Conservation (phyloP, 2,797 vertebrate genomes). For the Serranus cabrilla region DNA sequence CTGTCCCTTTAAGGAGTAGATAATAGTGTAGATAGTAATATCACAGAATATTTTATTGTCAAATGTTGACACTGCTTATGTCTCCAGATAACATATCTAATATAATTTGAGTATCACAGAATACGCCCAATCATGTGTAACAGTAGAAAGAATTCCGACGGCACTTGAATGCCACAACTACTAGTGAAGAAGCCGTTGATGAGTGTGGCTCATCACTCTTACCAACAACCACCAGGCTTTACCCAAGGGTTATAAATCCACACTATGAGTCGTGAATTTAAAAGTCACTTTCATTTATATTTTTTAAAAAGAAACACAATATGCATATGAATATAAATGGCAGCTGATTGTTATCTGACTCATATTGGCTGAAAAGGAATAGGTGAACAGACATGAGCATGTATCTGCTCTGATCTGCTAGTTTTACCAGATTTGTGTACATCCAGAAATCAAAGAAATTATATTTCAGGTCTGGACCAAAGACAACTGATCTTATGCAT, state of each 20-base stretch:
- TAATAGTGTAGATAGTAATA: not conserved
- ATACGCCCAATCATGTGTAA: too few species aligned
- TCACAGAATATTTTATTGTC: not conserved
- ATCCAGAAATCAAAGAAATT: not conserved
- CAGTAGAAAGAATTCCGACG: not conserved
- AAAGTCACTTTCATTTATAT: not conserved
- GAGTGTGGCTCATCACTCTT: not conserved
- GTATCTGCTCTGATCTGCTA: not conserved
- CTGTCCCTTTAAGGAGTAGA: not conserved
- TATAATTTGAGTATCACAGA: not conserved
- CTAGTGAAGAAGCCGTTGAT: not conserved
- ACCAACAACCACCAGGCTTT: not conserved
- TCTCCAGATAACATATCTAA: not conserved
- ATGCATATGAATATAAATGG: too few species aligned
- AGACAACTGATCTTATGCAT: not conserved
- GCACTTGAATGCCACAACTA: conserved; percentile 7
- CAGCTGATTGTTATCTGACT: not conserved
- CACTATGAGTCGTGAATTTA: not conserved
- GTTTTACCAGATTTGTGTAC: not conserved
- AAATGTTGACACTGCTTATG: not conserved
- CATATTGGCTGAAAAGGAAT: not conserved
- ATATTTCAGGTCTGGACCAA: not conserved
- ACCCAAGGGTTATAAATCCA: not conserved
- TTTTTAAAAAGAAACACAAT: not conserved
- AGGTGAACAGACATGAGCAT: not conserved